A percentile compares a stretch with the other conserved stretches of the same genome.
These are phyloP conservation scores for Arenicola marina DNA, from an alignment of 2,888 invertebrate genomes.

Conservation along the genomic window DNA sequence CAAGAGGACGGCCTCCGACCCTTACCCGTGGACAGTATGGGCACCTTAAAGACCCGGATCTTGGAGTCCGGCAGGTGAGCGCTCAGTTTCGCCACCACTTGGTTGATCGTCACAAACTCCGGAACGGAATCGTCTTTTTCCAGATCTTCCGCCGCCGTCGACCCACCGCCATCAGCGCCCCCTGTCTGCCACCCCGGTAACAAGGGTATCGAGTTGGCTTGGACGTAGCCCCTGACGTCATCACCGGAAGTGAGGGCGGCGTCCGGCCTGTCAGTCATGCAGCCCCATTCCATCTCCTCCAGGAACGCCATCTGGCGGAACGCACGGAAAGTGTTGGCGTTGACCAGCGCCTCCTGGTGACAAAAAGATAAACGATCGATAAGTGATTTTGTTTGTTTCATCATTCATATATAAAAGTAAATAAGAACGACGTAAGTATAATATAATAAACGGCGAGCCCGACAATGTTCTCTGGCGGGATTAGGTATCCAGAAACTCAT, in stretches of 20 bases:
- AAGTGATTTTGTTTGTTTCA: background rate
- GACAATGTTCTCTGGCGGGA: no score
- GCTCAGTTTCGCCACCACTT: background rate
- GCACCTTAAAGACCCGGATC: conserved; percentile 5
- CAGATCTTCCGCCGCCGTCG: background rate
- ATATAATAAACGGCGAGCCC: no score
- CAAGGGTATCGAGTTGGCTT: background rate
- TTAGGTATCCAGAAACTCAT: no score
- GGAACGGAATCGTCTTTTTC: background rate
- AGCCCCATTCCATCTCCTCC: background rate
- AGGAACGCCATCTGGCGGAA: background rate
- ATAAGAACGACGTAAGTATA: background rate
- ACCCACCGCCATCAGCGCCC: background rate
- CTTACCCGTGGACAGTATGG: no score
- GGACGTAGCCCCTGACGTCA: background rate
- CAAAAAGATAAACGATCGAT: background rate
- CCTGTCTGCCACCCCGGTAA: no score
- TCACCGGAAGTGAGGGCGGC: background rate
- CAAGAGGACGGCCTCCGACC: no score
- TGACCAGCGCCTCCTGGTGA: background rate
- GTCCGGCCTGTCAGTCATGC: background rate
- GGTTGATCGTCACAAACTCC: background rate
- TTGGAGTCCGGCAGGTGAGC: background rate
- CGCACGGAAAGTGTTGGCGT: background rate
- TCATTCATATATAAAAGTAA: background rate